Evolutionary conservation across 1,140 invertebrate species (phyloP).

Genomic region (Aphelinus atriplicis): DNA sequence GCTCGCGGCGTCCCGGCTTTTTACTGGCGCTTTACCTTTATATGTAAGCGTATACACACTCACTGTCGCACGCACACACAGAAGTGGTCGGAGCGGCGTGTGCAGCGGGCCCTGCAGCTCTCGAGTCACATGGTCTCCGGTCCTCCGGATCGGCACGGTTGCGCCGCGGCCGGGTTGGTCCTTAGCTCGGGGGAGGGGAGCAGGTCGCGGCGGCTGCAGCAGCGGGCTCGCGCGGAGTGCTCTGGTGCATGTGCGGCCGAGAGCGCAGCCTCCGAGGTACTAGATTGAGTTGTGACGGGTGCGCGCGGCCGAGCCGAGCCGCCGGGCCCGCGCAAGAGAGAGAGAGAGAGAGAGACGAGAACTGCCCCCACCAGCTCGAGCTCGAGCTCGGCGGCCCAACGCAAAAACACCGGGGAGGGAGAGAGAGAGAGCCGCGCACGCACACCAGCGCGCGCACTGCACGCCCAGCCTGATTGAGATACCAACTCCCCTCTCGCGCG

Average conservation of each 20-base stretch:
- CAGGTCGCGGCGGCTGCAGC: background rate
- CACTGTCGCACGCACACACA: no score
- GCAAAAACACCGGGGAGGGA: slow-evolving; percentile 1
- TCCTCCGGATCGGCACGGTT: background rate
- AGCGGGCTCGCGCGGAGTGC: background rate
- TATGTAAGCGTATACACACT: no score
- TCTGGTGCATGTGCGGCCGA: slow-evolving; percentile 11
- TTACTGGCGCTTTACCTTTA: no score
- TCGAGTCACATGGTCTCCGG: background rate
- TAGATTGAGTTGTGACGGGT: slow-evolving; percentile 66
- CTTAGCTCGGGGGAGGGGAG: no score
- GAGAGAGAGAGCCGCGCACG: slow-evolving; percentile 4
- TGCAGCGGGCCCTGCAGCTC: no score
- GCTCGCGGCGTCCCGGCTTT: no score
- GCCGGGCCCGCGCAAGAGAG: slow-evolving; percentile 47
- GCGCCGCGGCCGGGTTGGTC: no score
- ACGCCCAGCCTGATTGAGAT: slow-evolving; percentile 62
- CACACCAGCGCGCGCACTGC: background rate
- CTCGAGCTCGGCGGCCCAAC: slow-evolving; percentile 19
- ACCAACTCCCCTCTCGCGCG: slow-evolving; percentile 52
- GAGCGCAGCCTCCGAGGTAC: slow-evolving; percentile 56
- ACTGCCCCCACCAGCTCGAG: background rate
- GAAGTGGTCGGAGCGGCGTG: no score
- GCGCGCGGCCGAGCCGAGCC: slow-evolving; percentile 54
- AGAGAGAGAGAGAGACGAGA: background rate